These are phyloP conservation scores for Porites australiensis DNA, from an alignment of 64 coral and sea anemone genomes.

Conservation along the genomic window DNA sequence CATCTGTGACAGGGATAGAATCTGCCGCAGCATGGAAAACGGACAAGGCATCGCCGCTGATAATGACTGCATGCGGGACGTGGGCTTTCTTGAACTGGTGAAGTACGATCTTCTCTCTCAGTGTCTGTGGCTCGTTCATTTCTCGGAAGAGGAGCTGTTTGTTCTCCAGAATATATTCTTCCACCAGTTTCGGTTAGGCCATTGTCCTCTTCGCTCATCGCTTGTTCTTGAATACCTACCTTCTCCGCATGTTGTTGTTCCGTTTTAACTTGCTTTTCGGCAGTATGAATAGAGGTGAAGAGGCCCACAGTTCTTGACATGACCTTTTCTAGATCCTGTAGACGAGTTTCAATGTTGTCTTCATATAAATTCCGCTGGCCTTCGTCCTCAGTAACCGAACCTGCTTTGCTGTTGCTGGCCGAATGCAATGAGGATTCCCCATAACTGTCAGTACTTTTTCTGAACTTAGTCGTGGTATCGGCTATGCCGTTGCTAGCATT, in stretches of 20 bases:
- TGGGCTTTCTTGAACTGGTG: not conserved
- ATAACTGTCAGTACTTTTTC: not conserved
- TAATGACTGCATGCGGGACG: not conserved
- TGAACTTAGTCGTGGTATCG: not conserved
- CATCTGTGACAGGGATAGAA: conserved; percentile 72
- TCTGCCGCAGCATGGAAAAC: conserved; percentile 46
- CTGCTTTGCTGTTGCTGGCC: not conserved
- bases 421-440: not conserved
- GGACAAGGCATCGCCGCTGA: conserved; percentile 21
- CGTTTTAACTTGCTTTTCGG: too few species aligned
- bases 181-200: not conserved
- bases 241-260: not conserved
- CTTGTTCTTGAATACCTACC: not conserved
- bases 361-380: not conserved
- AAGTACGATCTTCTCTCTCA: too few species aligned
- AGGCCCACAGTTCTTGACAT: not conserved
- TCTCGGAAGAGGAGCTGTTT: not conserved
- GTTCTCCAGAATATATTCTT: too few species aligned
- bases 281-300: not conserved
- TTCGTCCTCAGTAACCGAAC: not conserved
- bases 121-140: not conserved
- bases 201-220: not conserved
- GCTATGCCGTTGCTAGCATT: too few species aligned
- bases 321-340: not conserved
- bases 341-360: not conserved